phyloP scores from a whole-genome alignment of 2,888 invertebrate species.

The Hemistola chrysoprasaria region DNA sequence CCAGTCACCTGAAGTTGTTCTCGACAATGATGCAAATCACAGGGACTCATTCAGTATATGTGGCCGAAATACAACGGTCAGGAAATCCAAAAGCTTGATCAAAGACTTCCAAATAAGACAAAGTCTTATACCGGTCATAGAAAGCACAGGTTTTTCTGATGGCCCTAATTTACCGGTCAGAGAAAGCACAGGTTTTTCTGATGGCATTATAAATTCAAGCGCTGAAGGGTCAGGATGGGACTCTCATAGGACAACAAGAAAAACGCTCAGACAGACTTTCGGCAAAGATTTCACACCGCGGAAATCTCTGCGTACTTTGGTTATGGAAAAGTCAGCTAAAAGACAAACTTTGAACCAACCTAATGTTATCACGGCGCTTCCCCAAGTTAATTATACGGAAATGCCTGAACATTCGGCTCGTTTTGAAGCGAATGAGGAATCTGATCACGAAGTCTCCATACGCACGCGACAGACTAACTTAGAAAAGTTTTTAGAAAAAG shows the following conservation, averaged over 20 bases:
- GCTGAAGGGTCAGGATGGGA: constrained; percentile 71
- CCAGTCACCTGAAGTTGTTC: constrained; percentile 54
- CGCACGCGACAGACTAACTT: constrained; percentile 44
- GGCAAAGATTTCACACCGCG: constrained; percentile 65
- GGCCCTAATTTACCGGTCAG: constrained; percentile 47
- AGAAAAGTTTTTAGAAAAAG: constrained; percentile 50
- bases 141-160: constrained; percentile 50
- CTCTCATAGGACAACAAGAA: constrained; percentile 66
- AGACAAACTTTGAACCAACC: constrained; percentile 39
- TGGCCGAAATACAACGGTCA: constrained; percentile 48
- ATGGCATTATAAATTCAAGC: constrained; percentile 54
- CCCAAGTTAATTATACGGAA: constrained; percentile 49
- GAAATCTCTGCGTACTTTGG: constrained; percentile 64
- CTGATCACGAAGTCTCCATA: constrained; percentile 48
- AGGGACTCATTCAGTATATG: constrained; percentile 42
- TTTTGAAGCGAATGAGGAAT: constrained; percentile 28
- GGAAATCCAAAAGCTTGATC: constrained; percentile 49
- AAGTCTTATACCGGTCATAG: constrained; percentile 46
- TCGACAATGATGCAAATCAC: constrained; percentile 39
- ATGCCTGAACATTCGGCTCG: constrained; percentile 33
- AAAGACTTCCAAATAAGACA: constrained; percentile 40
- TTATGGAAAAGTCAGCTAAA: constrained; percentile 70
- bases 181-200: constrained; percentile 50
- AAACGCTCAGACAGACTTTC: constrained; percentile 65
- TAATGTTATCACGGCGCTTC: constrained; percentile 38